These are phyloP conservation scores for Erinaceus europaeus DNA, from an alignment of 2,113 vertebrate genomes.

Conservation along the genomic window DNA sequence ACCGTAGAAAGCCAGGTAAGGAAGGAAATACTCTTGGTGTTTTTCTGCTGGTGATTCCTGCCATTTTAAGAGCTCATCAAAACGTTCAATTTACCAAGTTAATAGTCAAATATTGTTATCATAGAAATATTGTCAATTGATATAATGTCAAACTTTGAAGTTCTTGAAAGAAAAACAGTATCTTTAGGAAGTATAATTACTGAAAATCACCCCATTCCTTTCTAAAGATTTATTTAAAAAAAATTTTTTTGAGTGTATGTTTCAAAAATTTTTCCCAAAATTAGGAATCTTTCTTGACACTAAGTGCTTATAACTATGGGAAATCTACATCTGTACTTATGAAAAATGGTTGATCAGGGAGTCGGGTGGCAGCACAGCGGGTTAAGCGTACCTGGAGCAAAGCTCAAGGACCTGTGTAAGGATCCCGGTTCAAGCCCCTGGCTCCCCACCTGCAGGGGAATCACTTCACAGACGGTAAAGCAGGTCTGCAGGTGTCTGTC, in stretches of 20 bases:
- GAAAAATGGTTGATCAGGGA: no score
- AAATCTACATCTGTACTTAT: no score
- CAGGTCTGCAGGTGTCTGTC: no score
- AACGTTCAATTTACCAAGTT: not conserved
- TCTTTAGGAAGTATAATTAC: not conserved
- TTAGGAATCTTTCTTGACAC: not conserved
- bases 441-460: no score
- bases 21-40: not conserved
- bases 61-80: not conserved
- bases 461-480: no score
- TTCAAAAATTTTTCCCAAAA: not conserved
- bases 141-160: not conserved
- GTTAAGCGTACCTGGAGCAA: no score
- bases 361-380: no score
- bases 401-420: no score
- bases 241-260: conserved; percentile 2
- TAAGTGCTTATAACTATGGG: no score
- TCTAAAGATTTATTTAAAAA: not conserved
- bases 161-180: conserved; percentile 1
- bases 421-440: no score
- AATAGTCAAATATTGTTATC: not conserved
- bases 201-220: conserved; percentile 6
- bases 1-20: not conserved
- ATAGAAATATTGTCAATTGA: not conserved
- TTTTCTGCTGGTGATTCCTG: not conserved